A percentile compares a stretch with the other conserved stretches of the same genome.
These are phyloP conservation scores for Drosophila sucinea DNA, from an alignment of 1,140 invertebrate species.

Conservation along the genomic window DNA sequence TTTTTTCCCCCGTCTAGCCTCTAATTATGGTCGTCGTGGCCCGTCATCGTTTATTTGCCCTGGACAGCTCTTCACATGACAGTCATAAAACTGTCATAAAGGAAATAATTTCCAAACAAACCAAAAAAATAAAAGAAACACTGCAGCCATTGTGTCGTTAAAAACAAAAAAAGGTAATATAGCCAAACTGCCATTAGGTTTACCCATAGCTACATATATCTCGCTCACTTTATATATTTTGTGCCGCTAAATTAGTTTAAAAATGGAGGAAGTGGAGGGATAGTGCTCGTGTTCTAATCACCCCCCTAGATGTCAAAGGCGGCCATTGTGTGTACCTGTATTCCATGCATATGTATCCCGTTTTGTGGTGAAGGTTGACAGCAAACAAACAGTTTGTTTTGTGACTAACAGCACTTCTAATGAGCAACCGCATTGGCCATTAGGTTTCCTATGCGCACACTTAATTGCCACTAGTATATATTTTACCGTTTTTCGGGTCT, in stretches of 20 bases:
- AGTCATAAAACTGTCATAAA: constrained; percentile 76
- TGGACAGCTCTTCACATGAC: constrained; percentile 58
- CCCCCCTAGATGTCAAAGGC: constrained; percentile 10
- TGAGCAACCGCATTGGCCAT: not conserved
- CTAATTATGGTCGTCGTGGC: constrained; percentile 58
- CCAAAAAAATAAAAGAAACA: constrained; percentile 33
- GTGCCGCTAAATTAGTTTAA: constrained; percentile 65
- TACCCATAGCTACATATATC: not conserved
- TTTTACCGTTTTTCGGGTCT: not conserved
- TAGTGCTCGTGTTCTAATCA: constrained; percentile 43
- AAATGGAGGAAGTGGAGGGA: constrained; percentile 70
- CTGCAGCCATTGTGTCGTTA: constrained; percentile 44
- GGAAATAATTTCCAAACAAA: constrained; percentile 62
- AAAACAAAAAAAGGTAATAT: constrained; percentile 41
- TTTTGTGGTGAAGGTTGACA: not conserved
- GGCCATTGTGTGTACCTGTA: constrained; percentile 7
- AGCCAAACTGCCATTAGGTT: constrained; percentile 62
- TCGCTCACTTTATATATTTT: constrained; percentile 8
- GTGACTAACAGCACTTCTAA: not conserved
- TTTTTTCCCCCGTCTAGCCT: constrained; percentile 19
- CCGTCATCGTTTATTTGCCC: constrained; percentile 26
- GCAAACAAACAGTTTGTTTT: not conserved
- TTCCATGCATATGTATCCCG: not conserved
- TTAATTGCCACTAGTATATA: not conserved
- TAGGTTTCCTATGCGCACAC: constrained; percentile 1